These are phyloP conservation scores for Halisarca cf. caerulea DNA, from an alignment of 37 sponge, comb jelly and placozoan species.

Conservation along the genomic window DNA sequence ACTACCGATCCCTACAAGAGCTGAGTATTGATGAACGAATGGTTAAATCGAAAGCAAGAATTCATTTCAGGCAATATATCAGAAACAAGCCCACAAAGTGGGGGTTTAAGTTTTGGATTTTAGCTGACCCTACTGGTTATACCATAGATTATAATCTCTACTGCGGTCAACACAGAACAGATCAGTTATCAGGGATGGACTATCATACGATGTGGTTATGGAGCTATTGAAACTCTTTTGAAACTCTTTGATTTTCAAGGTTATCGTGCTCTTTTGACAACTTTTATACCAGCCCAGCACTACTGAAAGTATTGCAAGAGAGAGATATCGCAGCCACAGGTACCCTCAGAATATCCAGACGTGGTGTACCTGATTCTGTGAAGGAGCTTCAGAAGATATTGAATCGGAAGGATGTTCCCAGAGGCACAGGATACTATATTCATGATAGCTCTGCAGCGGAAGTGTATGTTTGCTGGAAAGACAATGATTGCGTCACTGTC, in stretches of 20 bases:
- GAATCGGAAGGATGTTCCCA: not conserved
- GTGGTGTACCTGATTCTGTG: slow-evolving; percentile 27
- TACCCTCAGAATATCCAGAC: not conserved
- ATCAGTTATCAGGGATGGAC: not conserved
- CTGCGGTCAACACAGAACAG: not conserved
- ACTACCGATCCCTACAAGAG: not conserved
- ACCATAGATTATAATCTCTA: slow-evolving; percentile 29
- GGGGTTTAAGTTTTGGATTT: slow-evolving; percentile 36
- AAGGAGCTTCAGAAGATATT: not conserved
- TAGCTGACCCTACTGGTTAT: slow-evolving; percentile 29
- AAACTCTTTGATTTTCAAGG: no score
- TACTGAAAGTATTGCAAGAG: not conserved
- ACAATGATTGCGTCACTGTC: not conserved
- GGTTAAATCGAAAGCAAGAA: slow-evolving; percentile 10
- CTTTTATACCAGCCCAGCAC: slow-evolving; percentile 36
- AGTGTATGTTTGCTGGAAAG: not conserved
- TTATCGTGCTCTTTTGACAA: slow-evolving; percentile 51
- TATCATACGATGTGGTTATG: slow-evolving; percentile 45
- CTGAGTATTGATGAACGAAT: slow-evolving; percentile 3
- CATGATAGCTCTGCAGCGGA: not conserved
- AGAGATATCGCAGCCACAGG: slow-evolving; percentile 35
- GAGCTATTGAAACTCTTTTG: not conserved
- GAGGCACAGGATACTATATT: not conserved
- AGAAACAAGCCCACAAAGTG: slow-evolving; percentile 34
- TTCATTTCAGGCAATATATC: slow-evolving; percentile 33